Evolutionary conservation across 2,113 vertebrate species (phyloP).

Genomic region (Bothrops jararaca): DNA sequence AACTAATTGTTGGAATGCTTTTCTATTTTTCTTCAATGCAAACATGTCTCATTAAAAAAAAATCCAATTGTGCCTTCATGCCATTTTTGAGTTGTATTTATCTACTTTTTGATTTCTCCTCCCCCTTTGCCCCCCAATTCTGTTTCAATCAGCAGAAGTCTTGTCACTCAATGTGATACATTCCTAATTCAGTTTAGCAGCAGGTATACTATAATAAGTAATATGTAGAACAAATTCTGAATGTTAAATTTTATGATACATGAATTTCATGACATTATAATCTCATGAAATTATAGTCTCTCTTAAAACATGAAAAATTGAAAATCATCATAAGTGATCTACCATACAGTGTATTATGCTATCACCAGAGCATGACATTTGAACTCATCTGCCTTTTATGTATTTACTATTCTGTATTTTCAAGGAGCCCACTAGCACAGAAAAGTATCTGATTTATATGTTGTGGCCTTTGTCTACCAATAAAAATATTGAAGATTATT

Average conservation of each 20-base stretch:
- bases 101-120: not conserved
- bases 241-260: not conserved
- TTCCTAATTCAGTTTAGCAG: not conserved
- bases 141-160: not conserved
- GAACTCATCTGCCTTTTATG: not conserved
- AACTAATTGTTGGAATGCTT: not conserved
- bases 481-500: not conserved
- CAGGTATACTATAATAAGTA: not conserved
- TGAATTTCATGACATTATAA: too few relatives aligned
- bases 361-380: not conserved
- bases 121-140: not conserved
- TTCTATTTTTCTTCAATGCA: not conserved
- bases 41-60: not conserved
- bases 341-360: not conserved
- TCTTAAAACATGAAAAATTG: not conserved
- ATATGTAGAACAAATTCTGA: not conserved
- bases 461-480: not conserved
- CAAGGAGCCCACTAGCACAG: not conserved
- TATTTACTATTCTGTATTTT: not conserved
- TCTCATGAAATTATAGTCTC: too few relatives aligned
- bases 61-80: not conserved
- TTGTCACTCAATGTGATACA: not conserved
- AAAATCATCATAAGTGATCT: not conserved
- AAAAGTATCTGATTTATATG: not conserved
- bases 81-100: conserved; percentile 7